Percentiles rank a stretch among this genome's conserved stretches.
These are phyloP conservation scores for Myotis myotis DNA, from an alignment of 2,797 vertebrate species.

Conservation along the genomic window DNA sequence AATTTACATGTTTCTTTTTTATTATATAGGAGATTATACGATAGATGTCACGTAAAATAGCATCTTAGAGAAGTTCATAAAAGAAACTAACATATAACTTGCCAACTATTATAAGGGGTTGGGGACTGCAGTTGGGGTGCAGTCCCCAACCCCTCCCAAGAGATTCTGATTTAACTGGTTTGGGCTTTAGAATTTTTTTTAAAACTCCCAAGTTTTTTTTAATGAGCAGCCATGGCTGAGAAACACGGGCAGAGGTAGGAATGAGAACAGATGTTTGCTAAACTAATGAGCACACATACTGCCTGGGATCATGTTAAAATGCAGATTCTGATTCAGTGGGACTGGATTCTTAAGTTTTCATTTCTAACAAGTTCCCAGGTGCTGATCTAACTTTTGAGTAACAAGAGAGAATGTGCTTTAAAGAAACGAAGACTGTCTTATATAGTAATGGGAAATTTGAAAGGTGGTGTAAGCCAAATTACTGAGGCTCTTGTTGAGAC, in stretches of 20 bases:
- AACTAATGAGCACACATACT: background rate
- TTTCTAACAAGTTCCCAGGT: background rate
- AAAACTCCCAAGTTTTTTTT: background rate
- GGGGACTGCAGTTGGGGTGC: no score
- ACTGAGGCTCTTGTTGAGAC: background rate
- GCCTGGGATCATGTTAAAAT: background rate
- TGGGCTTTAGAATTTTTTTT: background rate
- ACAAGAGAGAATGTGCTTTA: background rate
- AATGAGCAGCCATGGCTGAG: background rate
- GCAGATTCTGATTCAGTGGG: background rate
- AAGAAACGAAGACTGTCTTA: background rate
- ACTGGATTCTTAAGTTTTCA: background rate
- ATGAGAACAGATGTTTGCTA: background rate
- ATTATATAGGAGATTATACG: no score
- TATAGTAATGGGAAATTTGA: background rate
- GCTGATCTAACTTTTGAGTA: background rate
- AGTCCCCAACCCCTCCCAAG: background rate
- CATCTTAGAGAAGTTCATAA: background rate
- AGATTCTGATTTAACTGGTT: background rate
- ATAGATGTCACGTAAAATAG: background rate
- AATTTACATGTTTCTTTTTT: no score
- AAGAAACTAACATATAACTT: background rate
- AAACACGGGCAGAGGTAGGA: background rate
- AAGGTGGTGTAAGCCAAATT: background rate
- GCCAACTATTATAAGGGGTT: slow-evolving; percentile 4